Base-by-base conservation (phyloP, 2,797 vertebrate genomes). In the Aselliscus stoliczkanus region DNA sequence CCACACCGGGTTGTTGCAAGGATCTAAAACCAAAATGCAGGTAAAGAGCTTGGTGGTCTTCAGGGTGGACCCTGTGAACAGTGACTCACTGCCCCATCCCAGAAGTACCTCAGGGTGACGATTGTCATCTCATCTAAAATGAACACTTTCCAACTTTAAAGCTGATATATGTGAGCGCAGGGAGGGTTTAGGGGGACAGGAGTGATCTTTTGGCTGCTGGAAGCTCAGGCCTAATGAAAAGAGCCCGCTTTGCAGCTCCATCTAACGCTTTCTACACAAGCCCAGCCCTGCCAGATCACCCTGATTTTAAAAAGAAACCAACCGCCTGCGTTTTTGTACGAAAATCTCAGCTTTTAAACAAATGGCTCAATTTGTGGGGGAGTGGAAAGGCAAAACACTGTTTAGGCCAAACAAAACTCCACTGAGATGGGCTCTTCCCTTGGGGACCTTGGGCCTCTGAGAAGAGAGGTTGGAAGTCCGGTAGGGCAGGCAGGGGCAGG, bases 401-500 rank as follows among this genome's bases (percentile, higher is more conserved):
- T 25, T 29, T 44, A 84, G 56, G 21, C 15, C 27, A 47, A 76
- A 42, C n/a, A 62, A 42, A 50, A 34, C n/a, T 29, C 25, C 25
- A 7, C 23, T 31, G n/a, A 56, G 23, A 47, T 13, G 3, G 20
- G 37, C 3, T 54, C 23, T 20, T 6, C 18, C 18, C 70, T 17
- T 4, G 0, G 25, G 5, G n/a, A 3, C 9, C 23, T 34, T 80
- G 34, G 50, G 31, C 5, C 23, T 60, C n/a, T 2, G 21, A 50
- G 44, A 58, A 27, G 15, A 10, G 31, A 23, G 29, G 7, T 7
- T 2, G 27, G 17, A 14, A 21, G 2, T 17, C 18, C 3, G 17
- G 7, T 8, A n/a, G 31, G 4, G 21, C 14, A 29, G 37, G n/a
- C 23, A 2, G 13, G 42, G 0, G 3, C 15, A 1, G 27, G 23